Base-by-base conservation (phyloP, 2,113 vertebrate genomes). In the Helogale parvula region DNA sequence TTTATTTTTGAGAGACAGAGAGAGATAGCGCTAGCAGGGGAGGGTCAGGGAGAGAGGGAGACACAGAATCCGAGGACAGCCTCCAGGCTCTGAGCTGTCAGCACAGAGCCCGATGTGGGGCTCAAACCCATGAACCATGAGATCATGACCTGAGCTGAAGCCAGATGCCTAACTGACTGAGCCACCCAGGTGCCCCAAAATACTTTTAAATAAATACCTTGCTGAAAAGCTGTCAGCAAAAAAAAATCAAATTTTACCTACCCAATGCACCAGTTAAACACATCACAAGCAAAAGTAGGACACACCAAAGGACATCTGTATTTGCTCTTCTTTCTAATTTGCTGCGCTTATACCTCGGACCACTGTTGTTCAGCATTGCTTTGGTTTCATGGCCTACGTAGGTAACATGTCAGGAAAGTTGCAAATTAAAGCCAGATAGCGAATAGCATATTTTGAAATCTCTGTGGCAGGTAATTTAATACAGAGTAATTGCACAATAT, bases 301-400 rank as follows among this genome's bases (percentile, higher is more conserved):
- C 99, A 98, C 99, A 99, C 99, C 99, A 99, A 90, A 99, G 97
- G 92, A 99, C 98, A 63, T 99, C 99, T 3, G 97, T 96, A 93
- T 99, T 99, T 52, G 99, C 99, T 93, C 97, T 99, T 93, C 99
- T 99, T 98, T 99, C 99, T 98, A 99, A 97, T 97, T 99, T 99
- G 97, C 99, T 99, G 81, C 99, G 99, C 54, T 99, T 99, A 74
- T 99, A 99, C 88, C 99, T 98, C 0, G 99, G 99, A 0, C 99
- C 99, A 0, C 98, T 99, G 98, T 99, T 99, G 98, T 99, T 99
- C 98, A 99, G 99, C 99, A 99, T 99, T 14, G 99, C 99, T 99
- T 99, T 99, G 85, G 99, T 99, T 98, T 99, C 99, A 98, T 99
- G 99, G 92, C 99, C 99, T 99, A 90, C 1, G 2, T 0, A 72